These are phyloP conservation scores for Grapholita molesta DNA, from an alignment of 1,140 invertebrate species.

Conservation along the genomic window DNA sequence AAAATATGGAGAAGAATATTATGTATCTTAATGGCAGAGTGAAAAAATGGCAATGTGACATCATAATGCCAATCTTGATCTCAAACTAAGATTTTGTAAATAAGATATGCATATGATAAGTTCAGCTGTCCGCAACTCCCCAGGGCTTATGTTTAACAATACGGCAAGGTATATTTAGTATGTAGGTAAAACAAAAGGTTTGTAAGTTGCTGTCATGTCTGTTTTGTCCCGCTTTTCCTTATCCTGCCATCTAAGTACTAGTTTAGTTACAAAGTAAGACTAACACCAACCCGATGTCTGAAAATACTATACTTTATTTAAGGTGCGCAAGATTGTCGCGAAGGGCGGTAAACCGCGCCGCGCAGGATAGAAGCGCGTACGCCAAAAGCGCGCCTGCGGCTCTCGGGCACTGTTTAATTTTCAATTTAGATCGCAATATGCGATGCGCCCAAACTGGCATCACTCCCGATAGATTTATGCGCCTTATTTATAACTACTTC, in stretches of 20 bases:
- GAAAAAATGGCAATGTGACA: neutral
- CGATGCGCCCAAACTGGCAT: slow-evolving; percentile 72
- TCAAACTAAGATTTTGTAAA: neutral
- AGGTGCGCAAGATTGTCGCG: neutral
- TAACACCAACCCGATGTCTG: neutral
- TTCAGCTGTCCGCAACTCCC: too few species aligned
- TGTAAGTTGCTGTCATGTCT: neutral
- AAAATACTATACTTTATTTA: neutral
- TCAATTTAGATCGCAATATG: slow-evolving; percentile 80
- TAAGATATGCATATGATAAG: neutral
- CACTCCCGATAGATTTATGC: slow-evolving; percentile 72
- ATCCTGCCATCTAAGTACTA: neutral
- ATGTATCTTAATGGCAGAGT: neutral
- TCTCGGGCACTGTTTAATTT: slow-evolving; percentile 74
- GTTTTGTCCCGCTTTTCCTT: neutral
- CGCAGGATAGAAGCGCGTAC: slow-evolving; percentile 14
- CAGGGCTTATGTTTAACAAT: too few species aligned
- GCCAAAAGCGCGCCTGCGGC: slow-evolving; percentile 28
- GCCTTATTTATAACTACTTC: slow-evolving; percentile 50
- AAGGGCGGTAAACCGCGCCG: slow-evolving; percentile 13
- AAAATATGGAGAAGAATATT: neutral
- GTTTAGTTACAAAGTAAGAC: neutral
- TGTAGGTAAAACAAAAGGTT: neutral
- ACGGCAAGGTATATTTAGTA: neutral
- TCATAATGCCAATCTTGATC: neutral